Percentiles rank a stretch among this genome's conserved stretches.
These are phyloP conservation scores for Dynastes tityus DNA, from an alignment of 2,888 invertebrate genomes.

Conservation along the genomic window DNA sequence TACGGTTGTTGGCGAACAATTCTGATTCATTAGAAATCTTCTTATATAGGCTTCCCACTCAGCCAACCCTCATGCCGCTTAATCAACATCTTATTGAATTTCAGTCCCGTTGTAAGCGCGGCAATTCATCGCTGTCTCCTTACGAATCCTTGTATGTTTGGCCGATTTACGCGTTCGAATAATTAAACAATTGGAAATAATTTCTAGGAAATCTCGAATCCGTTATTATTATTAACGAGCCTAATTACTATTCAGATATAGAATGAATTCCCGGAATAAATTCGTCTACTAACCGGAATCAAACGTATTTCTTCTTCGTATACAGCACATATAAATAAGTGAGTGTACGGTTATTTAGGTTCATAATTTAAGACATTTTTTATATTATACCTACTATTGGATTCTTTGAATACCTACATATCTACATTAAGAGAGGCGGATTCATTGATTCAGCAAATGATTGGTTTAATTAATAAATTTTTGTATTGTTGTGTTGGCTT, in stretches of 20 bases:
- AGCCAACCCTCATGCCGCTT: not conserved
- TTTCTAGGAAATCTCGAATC: constrained; percentile 21
- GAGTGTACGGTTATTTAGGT: too few relatives aligned
- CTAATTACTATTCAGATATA: constrained; percentile 20
- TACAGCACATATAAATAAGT: too few relatives aligned
- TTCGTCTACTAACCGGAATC: constrained; percentile 25
- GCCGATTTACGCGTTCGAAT: constrained; percentile 12
- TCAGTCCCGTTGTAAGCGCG: not conserved
- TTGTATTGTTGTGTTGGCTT: too few relatives aligned
- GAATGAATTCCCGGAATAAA: constrained; percentile 24
- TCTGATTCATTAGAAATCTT: constrained; percentile 23
- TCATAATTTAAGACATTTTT: too few relatives aligned
- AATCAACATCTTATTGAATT: constrained; percentile 33
- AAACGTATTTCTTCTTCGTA: not conserved
- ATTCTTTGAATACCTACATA: too few relatives aligned
- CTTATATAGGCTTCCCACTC: not conserved
- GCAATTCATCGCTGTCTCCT: constrained; percentile 20
- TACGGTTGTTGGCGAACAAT: not conserved
- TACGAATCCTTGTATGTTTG: not conserved
- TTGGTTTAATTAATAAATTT: too few relatives aligned
- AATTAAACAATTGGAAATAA: constrained; percentile 38
- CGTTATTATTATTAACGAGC: constrained; percentile 24
- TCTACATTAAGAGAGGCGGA: too few relatives aligned
- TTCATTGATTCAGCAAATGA: too few relatives aligned
- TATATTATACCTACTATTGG: too few relatives aligned